phyloP scores from a whole-genome alignment of 2,888 invertebrate species.

The Agrotis ipsilon region DNA sequence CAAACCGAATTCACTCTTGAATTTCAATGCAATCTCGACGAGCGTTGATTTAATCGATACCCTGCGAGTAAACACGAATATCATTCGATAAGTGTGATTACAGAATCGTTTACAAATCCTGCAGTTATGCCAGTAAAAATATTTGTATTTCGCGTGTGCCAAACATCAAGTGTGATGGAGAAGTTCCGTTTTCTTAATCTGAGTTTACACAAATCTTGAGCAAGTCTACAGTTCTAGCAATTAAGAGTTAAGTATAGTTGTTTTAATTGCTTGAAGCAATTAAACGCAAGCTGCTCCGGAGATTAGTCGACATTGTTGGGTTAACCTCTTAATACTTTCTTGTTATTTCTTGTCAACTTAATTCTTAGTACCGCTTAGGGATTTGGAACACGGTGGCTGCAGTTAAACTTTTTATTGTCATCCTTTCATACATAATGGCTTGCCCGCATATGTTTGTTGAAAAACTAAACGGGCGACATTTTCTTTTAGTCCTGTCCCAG shows the following conservation, averaged over 20 bases:
- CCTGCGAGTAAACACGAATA: conserved; percentile 51
- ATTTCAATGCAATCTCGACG: conserved; percentile 24
- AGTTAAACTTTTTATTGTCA: conserved; percentile 27
- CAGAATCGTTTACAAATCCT: conserved; percentile 59
- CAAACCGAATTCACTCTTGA: conserved; percentile 36
- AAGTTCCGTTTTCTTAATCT: conserved; percentile 38
- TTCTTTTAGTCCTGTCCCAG: not conserved
- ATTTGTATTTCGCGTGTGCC: conserved; percentile 59
- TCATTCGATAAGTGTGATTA: conserved; percentile 58
- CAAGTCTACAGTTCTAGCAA: conserved; percentile 30
- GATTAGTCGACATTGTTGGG: conserved; percentile 28
- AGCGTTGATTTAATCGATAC: conserved; percentile 44
- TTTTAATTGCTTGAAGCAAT: conserved; percentile 52
- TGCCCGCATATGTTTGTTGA: conserved; percentile 2
- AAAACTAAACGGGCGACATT: conserved; percentile 9
- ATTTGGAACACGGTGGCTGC: conserved; percentile 3
- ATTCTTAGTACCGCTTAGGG: conserved; percentile 1
- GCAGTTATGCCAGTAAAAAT: conserved; percentile 59
- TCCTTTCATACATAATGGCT: conserved; percentile 22
- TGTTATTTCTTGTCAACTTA: conserved; percentile 36
- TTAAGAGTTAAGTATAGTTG: conserved; percentile 54
- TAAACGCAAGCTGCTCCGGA: conserved; percentile 45
- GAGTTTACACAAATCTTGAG: conserved; percentile 37
- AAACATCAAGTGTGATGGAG: conserved; percentile 37
- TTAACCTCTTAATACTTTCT: conserved; percentile 24